phyloP scores from a whole-genome alignment of 2,888 invertebrate species.

The Bombylius discolor region DNA sequence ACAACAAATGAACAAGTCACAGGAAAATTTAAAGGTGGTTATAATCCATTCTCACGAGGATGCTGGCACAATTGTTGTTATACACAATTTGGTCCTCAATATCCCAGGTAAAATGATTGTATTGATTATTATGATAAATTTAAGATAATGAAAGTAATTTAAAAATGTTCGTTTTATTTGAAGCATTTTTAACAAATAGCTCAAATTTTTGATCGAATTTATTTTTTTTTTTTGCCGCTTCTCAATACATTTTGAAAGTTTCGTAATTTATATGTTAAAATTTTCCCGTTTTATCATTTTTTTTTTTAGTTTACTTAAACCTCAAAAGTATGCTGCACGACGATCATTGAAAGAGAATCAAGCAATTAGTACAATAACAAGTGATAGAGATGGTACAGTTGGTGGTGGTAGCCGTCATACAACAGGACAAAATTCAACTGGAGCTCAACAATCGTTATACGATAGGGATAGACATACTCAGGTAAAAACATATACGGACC shows the following conservation, averaged over 20 bases:
- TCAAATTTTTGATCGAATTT: too few species aligned
- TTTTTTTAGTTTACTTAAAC: conserved; percentile 45
- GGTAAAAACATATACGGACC: conserved; percentile 93
- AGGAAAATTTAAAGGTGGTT: conserved; percentile 96
- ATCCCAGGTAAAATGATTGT: conserved; percentile 67
- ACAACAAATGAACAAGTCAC: conserved; percentile 99
- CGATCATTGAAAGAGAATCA: conserved; percentile 41
- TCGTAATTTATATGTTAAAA: background rate
- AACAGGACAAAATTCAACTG: conserved; percentile 40
- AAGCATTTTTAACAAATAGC: too few species aligned
- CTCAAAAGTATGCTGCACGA: conserved; percentile 53
- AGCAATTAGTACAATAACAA: conserved; percentile 36
- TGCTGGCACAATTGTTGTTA: conserved; percentile 93
- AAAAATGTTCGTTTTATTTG: too few species aligned
- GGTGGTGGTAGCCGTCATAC: conserved; percentile 28
- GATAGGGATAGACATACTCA: conserved; percentile 62
- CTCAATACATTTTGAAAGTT: too few species aligned
- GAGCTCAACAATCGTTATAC: conserved; percentile 35
- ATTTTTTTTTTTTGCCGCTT: too few species aligned
- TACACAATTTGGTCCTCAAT: conserved; percentile 91
- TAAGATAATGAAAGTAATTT: too few species aligned
- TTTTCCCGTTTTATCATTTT: background rate
- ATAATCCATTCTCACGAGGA: conserved; percentile 94
- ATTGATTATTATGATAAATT: too few species aligned
- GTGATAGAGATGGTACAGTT: conserved; percentile 40